Conservation (phyloP, 2,797 vertebrate genomes). For the Aldrovandia affinis region DNA sequence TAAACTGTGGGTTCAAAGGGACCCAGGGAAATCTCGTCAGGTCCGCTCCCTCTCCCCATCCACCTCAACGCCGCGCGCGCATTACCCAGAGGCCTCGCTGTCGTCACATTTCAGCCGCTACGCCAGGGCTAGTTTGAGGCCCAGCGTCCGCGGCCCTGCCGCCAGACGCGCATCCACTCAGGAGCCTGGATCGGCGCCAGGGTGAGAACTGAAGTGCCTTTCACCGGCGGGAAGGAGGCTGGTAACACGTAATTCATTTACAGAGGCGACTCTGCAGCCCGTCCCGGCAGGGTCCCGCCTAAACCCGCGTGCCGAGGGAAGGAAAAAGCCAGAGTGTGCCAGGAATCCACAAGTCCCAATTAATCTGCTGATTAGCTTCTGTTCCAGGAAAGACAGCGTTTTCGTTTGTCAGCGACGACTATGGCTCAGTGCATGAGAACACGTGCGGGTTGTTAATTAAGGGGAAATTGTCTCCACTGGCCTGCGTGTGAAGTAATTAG, state of each 20-base stretch:
- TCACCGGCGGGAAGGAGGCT: background rate
- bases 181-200: background rate
- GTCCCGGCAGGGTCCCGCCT: background rate
- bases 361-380: conserved; percentile 12
- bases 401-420: background rate
- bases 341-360: conserved; percentile 6
- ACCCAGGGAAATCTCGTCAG: background rate
- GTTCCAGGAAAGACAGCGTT: background rate
- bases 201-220: conserved; percentile 1
- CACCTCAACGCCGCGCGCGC: background rate
- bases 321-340: background rate
- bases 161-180: background rate
- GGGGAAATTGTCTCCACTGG: background rate
- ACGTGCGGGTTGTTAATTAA: conserved; percentile 3
- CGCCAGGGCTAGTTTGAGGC: background rate
- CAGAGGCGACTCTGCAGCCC: background rate
- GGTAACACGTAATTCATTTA: conserved; percentile 1
- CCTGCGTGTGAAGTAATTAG: conserved; percentile 5
- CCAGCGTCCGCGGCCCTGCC: background rate
- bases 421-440: background rate
- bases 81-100: background rate
- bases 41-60: background rate
- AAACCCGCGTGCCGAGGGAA: background rate
- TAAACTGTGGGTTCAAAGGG: background rate
- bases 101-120: background rate